Base-by-base conservation (phyloP, 2,888 invertebrate species). In the Parnassius mnemosyne region DNA sequence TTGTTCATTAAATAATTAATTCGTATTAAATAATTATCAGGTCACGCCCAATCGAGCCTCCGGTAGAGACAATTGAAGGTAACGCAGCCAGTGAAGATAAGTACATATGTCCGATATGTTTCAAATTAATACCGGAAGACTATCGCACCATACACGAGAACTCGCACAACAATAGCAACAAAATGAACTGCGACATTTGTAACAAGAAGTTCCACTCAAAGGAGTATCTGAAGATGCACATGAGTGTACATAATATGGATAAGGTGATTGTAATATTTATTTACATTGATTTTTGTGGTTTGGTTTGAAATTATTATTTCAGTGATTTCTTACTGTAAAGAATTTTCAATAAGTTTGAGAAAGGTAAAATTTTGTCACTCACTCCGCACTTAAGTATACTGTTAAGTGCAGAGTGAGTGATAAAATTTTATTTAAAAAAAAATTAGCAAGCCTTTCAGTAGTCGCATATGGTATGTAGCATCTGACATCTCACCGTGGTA, bases 211-310 rank as follows among this genome's bases (percentile, higher is more conserved):
- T 96, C 70, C 92, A 89, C 49, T 94, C 94, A 0, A 78, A 87
- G 16, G 92, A 93, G 34, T 95, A 94, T 78, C 83, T 95, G 25
- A 93, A 93, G 13, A 94, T 96, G 95, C 96, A 96, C 77, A 93
- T 94, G 78, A 94, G 93, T 69, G 95, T 95, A 43, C 96, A 96
- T 81, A 88, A 83, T 67, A 77, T 84, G 52, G 91, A 89, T 51
- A 93, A 93, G 83, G 93, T 91, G 63, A 70, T 70, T 67, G 25
- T 46, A 34, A 50, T 62, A 7, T 53, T 53, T 34, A n/a, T 53
- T n/a, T 10, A 16, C 13, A n/a, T 25, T 54, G 25, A 34, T 7
- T 34, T 25, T 34, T 34, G 34, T 34, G 34, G 7, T 34, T 34
- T 34, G 3, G 3, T 25, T 25, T 25, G 25, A 25, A 25, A 25